Percentiles rank a stretch among this genome's conserved stretches.
These are phyloP conservation scores for Datnioides undecimradiatus DNA, from an alignment of 2,113 vertebrate genomes.

Conservation along the genomic window DNA sequence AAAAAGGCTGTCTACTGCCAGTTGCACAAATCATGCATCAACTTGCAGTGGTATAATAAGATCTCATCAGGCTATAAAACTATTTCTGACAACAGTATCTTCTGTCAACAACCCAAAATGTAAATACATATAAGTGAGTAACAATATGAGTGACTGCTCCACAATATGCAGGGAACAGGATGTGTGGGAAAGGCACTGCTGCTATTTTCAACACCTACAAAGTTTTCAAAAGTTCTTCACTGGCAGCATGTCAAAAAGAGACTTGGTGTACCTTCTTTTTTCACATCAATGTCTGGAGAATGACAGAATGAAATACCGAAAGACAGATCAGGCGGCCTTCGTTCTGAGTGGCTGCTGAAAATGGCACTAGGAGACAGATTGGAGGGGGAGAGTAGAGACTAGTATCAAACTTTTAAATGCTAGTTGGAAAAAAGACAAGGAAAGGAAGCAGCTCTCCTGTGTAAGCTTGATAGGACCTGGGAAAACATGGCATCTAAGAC, in stretches of 20 bases:
- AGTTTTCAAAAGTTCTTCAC: conserved; percentile 63
- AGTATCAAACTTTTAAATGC: conserved; percentile 60
- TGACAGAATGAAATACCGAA: conserved; percentile 47
- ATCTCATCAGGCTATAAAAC: conserved; percentile 18
- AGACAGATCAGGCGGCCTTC: conserved; percentile 44
- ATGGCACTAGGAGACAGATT: conserved; percentile 42
- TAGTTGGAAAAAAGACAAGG: conserved; percentile 38
- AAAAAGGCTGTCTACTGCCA: no score
- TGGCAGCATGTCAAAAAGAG: conserved; percentile 51
- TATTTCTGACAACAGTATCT: conserved; percentile 12
- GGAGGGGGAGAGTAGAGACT: background rate
- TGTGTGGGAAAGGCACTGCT: conserved; percentile 22
- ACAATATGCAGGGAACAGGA: conserved; percentile 33
- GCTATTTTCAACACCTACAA: conserved; percentile 66
- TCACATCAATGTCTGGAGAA: conserved; percentile 34
- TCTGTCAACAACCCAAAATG: conserved; percentile 26
- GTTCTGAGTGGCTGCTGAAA: conserved; percentile 49
- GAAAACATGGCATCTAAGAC: conserved; percentile 69
- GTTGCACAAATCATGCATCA: background rate
- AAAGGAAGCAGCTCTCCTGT: conserved; percentile 44
- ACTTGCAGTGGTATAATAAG: background rate
- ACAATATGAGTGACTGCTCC: conserved; percentile 36
- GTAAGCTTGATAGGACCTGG: conserved; percentile 53
- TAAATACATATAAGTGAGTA: conserved; percentile 36
- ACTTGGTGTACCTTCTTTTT: conserved; percentile 36